These are phyloP conservation scores for Chrysotoxum bicinctum DNA, from an alignment of 2,888 invertebrate genomes.

Conservation along the genomic window DNA sequence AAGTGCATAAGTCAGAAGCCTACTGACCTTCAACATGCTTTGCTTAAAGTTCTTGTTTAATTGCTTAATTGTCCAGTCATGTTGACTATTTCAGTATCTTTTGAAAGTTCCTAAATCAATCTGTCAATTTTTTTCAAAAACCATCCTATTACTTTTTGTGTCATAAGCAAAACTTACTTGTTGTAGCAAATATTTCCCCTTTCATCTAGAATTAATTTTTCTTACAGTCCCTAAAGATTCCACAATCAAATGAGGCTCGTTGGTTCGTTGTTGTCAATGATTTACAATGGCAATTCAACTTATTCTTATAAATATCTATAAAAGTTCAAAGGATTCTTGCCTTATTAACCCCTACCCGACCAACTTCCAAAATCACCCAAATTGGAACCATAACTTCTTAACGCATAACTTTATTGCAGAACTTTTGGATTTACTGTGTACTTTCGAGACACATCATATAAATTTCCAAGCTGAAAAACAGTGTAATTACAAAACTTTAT, in stretches of 20 bases:
- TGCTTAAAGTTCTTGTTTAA: too few relatives aligned
- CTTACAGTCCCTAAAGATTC: neutral
- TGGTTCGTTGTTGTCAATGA: constrained; percentile 6
- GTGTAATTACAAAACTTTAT: constrained; percentile 64
- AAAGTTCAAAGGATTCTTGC: constrained; percentile 53
- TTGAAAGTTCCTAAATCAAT: too few relatives aligned
- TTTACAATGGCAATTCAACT: neutral
- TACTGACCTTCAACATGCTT: too few relatives aligned
- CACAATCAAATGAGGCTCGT: neutral
- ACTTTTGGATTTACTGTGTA: constrained; percentile 18
- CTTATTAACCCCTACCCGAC: constrained; percentile 26
- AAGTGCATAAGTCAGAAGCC: too few relatives aligned
- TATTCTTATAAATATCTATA: neutral
- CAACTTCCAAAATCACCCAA: constrained; percentile 36
- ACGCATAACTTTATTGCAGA: constrained; percentile 35
- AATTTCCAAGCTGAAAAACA: constrained; percentile 2
- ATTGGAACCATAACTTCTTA: constrained; percentile 27
- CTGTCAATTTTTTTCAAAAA: too few relatives aligned
- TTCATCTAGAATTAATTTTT: too few relatives aligned
- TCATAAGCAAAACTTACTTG: too few relatives aligned
- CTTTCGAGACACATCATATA: constrained; percentile 2
- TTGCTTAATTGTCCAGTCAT: too few relatives aligned
- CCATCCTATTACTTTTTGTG: too few relatives aligned
- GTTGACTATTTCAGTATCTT: too few relatives aligned
- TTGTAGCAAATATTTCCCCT: too few relatives aligned